These are phyloP conservation scores for Doryteuthis pealeii DNA, from an alignment of 1,140 invertebrate genomes.

Conservation along the genomic window DNA sequence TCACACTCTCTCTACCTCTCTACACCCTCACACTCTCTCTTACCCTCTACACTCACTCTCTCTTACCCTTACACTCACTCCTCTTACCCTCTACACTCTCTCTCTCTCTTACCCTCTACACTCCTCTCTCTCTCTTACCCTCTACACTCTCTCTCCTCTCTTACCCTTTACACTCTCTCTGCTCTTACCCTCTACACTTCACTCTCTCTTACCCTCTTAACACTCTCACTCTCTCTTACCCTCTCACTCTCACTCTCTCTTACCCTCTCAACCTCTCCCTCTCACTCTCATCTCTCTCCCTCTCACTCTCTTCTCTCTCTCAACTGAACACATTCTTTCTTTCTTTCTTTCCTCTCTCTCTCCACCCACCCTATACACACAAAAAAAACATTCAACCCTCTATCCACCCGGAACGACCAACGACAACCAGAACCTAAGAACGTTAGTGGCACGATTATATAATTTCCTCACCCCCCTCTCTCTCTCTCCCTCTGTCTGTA, in stretches of 20 bases:
- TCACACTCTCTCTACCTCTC: conserved; percentile 1
- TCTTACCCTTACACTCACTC: background rate
- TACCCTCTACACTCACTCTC: background rate
- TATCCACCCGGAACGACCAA: too few relatives aligned
- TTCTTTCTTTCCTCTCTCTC: too few relatives aligned
- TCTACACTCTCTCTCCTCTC: background rate
- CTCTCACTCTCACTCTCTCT: background rate
- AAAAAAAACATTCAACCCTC: too few relatives aligned
- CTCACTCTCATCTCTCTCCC: background rate
- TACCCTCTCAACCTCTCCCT: background rate
- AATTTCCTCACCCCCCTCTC: too few relatives aligned
- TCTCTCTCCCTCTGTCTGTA: too few relatives aligned
- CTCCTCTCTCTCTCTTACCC: background rate
- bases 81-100: background rate
- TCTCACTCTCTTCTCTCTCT: background rate
- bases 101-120: background rate
- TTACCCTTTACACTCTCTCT: background rate
- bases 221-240: background rate
- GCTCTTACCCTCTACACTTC: background rate
- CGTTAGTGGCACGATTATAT: too few relatives aligned
- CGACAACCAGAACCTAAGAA: too few relatives aligned
- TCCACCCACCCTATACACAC: too few relatives aligned
- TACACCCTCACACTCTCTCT: conserved; percentile 4
- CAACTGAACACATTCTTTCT: background rate
- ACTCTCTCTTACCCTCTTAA: background rate